A percentile compares a stretch with the other conserved stretches of the same genome.
Evolutionary conservation across 2,113 vertebrate genomes (phyloP).

Genomic region (Pogona vitticeps): DNA sequence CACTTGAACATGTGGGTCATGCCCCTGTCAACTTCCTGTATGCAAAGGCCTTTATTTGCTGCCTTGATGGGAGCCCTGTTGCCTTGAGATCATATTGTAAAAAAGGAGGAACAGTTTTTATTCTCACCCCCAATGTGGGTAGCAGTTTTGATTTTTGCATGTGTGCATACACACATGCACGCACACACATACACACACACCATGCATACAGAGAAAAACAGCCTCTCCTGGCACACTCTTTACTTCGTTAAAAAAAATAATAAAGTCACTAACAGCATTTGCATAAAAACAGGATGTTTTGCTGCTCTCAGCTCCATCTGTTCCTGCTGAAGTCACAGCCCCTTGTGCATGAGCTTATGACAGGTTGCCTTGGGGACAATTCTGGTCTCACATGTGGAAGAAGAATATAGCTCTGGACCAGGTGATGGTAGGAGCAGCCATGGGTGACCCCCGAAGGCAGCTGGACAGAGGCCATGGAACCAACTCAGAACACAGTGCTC

Average conservation of each 20-base stretch:
- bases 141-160: slow-evolving; percentile 17
- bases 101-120: background rate
- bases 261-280: slow-evolving; percentile 66
- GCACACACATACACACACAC: background rate
- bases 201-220: background rate
- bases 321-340: slow-evolving; percentile 65
- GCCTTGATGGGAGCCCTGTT: background rate
- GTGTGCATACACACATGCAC: background rate
- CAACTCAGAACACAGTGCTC: background rate
- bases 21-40: background rate
- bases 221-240: slow-evolving; percentile 37
- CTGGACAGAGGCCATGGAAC: background rate
- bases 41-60: background rate
- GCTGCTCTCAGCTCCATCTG: slow-evolving; percentile 68
- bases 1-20: background rate
- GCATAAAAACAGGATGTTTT: slow-evolving; percentile 75
- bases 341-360: slow-evolving; percentile 53
- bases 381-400: background rate
- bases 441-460: background rate
- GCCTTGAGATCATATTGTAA: background rate
- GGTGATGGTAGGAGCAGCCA: background rate
- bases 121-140: background rate
- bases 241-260: too few species aligned
- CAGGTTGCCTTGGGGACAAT: slow-evolving; percentile 65
- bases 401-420: background rate